phyloP scores from a whole-genome alignment of 2,888 invertebrate genomes.

The Napeogenes sylphis region DNA sequence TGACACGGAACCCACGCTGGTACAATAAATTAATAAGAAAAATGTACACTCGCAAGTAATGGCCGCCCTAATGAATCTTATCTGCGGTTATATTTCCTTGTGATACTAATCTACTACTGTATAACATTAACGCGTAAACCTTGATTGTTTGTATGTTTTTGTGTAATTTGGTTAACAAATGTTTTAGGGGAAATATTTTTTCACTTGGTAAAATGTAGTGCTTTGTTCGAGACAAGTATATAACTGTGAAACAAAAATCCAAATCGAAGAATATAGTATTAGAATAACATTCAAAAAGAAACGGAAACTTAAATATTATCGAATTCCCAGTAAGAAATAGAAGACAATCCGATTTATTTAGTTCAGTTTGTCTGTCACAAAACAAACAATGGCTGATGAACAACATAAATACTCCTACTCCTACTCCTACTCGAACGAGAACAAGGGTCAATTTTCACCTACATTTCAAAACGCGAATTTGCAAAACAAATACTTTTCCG shows the following conservation, averaged over 20 bases:
- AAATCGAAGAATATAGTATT: too few species aligned
- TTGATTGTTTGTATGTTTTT: slow-evolving; percentile 1
- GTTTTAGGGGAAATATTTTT: neutral
- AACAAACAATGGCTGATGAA: slow-evolving; percentile 39
- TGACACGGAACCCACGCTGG: slow-evolving; percentile 54
- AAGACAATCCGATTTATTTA: slow-evolving; percentile 25
- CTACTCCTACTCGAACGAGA: slow-evolving; percentile 44
- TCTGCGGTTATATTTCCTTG: slow-evolving; percentile 25
- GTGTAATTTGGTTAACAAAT: neutral
- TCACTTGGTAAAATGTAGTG: neutral
- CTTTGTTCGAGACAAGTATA: too few species aligned
- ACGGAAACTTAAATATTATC: too few species aligned
- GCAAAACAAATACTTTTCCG: slow-evolving; percentile 48
- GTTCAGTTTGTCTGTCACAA: slow-evolving; percentile 25
- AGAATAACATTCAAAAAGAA: too few species aligned
- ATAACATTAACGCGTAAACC: neutral
- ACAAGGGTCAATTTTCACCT: slow-evolving; percentile 63
- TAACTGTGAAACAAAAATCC: too few species aligned
- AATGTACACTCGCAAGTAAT: slow-evolving; percentile 33
- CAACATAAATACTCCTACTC: slow-evolving; percentile 38
- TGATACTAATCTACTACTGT: slow-evolving; percentile 15
- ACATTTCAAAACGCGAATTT: slow-evolving; percentile 54
- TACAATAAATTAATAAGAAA: slow-evolving; percentile 46
- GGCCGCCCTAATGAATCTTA: slow-evolving; percentile 26
- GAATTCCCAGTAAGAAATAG: slow-evolving; percentile 17